These are phyloP conservation scores for Xylocampa areola DNA, from an alignment of 2,888 invertebrate species.

Conservation along the genomic window DNA sequence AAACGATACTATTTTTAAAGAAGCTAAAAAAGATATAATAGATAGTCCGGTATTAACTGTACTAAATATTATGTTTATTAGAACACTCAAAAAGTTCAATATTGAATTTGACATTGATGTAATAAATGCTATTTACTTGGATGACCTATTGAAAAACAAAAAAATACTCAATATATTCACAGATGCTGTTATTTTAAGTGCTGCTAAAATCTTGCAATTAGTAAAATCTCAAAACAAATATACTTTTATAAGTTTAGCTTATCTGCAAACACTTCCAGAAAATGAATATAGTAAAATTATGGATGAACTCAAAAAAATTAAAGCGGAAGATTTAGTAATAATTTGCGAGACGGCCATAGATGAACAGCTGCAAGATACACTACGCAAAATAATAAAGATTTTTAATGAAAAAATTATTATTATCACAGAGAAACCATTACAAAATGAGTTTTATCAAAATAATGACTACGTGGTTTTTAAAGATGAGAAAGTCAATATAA, in stretches of 20 bases:
- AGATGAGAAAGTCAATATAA: conserved; percentile 54
- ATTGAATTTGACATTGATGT: conserved; percentile 52
- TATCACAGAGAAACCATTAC: conserved; percentile 53
- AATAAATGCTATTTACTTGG: conserved; percentile 53
- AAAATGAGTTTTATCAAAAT: conserved; percentile 33
- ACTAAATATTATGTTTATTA: conserved; percentile 62
- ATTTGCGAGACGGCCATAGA: conserved; percentile 57
- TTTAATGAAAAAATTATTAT: conserved; percentile 57
- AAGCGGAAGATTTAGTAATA: conserved; percentile 55
- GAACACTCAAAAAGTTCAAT: conserved; percentile 59
- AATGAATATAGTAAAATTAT: conserved; percentile 61
- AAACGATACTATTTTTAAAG: conserved; percentile 58
- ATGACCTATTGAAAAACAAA: conserved; percentile 28
- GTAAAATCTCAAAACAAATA: conserved; percentile 35
- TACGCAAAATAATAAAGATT: conserved; percentile 53
- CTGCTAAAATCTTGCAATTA: conserved; percentile 63
- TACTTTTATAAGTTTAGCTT: conserved; percentile 65
- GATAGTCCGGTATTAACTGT: conserved; percentile 65
- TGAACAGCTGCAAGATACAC: conserved; percentile 49
- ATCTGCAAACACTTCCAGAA: conserved; percentile 60
- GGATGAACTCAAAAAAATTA: conserved; percentile 57
- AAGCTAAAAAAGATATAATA: conserved; percentile 64
- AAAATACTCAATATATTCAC: conserved; percentile 57
- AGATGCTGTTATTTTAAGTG: conserved; percentile 56
- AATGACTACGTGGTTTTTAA: conserved; percentile 28